These are phyloP conservation scores for Timema podura DNA, from an alignment of 2,888 invertebrate species.

Conservation along the genomic window DNA sequence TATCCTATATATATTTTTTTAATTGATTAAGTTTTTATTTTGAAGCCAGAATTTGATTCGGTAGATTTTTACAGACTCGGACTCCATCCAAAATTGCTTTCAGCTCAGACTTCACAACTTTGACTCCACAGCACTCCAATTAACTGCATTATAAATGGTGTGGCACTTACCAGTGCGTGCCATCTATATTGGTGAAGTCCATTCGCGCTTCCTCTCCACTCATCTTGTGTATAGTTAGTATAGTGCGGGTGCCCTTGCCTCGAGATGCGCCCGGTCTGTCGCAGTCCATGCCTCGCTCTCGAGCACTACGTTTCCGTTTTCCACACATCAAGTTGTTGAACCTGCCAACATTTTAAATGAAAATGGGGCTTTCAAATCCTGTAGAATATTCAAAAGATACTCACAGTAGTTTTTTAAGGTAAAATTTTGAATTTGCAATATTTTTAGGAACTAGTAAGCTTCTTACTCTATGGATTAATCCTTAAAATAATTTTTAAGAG, in stretches of 20 bases:
- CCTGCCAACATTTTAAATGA: conserved; percentile 14
- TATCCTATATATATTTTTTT: too few relatives aligned
- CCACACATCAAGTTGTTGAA: conserved; percentile 32
- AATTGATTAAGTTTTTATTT: too few relatives aligned
- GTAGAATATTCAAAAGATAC: not conserved
- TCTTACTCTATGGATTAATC: too few relatives aligned
- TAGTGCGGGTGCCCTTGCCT: conserved; percentile 24
- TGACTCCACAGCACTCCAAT: too few relatives aligned
- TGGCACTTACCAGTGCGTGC: not conserved
- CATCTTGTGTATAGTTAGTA: conserved; percentile 29
- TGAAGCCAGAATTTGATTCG: too few relatives aligned
- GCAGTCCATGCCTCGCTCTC: conserved; percentile 39
- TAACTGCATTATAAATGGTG: not conserved
- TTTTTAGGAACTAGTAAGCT: too few relatives aligned
- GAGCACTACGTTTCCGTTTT: conserved; percentile 40
- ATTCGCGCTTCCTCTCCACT: conserved; percentile 27
- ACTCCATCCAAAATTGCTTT: too few relatives aligned
- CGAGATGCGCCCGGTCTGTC: conserved; percentile 21
- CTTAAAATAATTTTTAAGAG: too few relatives aligned
- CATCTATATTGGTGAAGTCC: conserved; percentile 17
- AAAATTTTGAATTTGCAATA: too few relatives aligned
- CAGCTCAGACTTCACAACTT: too few relatives aligned
- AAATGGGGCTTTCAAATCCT: not conserved
- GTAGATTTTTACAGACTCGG: too few relatives aligned
- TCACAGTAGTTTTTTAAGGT: too few relatives aligned